These are phyloP conservation scores for Bombus confusus DNA, from an alignment of 1,140 invertebrate species.

Conservation along the genomic window DNA sequence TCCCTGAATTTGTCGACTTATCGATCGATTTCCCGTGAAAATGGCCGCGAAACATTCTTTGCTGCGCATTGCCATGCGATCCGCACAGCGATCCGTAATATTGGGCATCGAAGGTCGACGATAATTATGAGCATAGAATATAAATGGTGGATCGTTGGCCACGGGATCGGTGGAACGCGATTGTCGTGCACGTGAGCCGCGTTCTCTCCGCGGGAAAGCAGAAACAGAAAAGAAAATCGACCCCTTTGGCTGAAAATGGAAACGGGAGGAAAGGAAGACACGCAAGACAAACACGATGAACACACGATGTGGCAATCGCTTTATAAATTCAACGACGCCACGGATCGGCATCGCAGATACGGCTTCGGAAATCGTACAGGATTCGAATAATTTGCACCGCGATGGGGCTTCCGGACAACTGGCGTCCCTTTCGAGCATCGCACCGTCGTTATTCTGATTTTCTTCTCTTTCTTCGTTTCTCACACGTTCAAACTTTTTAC, in stretches of 20 bases:
- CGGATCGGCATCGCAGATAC: constrained; percentile 72
- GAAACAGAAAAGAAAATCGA: constrained; percentile 7
- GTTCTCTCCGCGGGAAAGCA: neutral
- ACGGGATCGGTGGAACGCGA: constrained; percentile 57
- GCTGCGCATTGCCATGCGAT: constrained; percentile 58
- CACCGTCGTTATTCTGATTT: neutral
- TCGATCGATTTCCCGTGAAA: constrained; percentile 39
- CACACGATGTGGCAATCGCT: constrained; percentile 66
- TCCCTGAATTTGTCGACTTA: neutral
- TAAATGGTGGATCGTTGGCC: constrained; percentile 62
- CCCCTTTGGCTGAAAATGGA: constrained; percentile 27
- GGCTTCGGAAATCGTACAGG: constrained; percentile 82
- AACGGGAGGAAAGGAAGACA: neutral
- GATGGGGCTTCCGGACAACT: constrained; percentile 71
- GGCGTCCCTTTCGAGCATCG: constrained; percentile 10
- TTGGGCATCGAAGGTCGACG: constrained; percentile 58
- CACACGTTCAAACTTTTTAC: neutral
- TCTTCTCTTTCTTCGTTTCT: constrained; percentile 19
- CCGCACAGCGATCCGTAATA: constrained; percentile 54
- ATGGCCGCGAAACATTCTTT: constrained; percentile 19
- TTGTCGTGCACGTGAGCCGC: constrained; percentile 52
- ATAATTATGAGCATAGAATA: constrained; percentile 67
- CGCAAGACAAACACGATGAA: constrained; percentile 8
- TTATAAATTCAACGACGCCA: constrained; percentile 71
- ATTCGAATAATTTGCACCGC: constrained; percentile 80